A percentile compares a stretch with the other conserved stretches of the same genome.
phyloP scores from a whole-genome alignment of 2,797 vertebrate species.

The Pipistrellus kuhlii region DNA sequence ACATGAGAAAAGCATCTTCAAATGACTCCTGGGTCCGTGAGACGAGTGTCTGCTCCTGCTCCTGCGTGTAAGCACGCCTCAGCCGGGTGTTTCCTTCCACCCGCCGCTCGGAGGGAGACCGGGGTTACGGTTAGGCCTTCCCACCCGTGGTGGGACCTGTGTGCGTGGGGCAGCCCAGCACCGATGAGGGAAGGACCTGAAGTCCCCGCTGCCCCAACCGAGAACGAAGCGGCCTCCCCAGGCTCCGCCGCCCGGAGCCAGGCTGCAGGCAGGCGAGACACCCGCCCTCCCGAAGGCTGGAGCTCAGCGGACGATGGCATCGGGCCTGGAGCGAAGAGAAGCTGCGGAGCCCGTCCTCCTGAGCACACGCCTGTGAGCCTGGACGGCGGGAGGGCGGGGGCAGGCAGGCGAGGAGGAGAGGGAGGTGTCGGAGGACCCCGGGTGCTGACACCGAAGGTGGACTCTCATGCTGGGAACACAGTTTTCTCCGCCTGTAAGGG shows the following conservation, averaged over 20 bases:
- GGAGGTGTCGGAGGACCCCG: not conserved
- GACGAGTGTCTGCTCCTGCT: not conserved
- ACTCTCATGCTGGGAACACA: not conserved
- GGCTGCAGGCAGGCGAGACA: not conserved
- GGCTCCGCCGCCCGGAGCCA: not conserved
- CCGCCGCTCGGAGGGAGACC: too few relatives aligned
- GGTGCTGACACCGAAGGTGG: not conserved
- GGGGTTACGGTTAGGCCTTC: not conserved
- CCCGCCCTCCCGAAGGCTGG: not conserved
- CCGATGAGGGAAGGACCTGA: not conserved
- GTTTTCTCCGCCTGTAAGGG: not conserved
- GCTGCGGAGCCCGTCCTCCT: too few relatives aligned
- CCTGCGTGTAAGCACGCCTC: not conserved
- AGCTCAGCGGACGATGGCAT: not conserved
- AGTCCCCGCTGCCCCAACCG: not conserved
- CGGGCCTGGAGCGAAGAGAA: too few relatives aligned
- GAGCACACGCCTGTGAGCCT: not conserved
- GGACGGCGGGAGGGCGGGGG: not conserved
- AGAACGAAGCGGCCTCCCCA: not conserved
- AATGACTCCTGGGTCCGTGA: not conserved
- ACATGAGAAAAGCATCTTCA: constrained; percentile 4
- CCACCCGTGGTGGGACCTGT: not conserved
- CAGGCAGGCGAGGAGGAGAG: not conserved
- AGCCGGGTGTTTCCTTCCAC: not conserved
- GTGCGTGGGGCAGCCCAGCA: not conserved